Base-by-base conservation (phyloP, 1,140 invertebrate species). In the Littorina saxatilis region DNA sequence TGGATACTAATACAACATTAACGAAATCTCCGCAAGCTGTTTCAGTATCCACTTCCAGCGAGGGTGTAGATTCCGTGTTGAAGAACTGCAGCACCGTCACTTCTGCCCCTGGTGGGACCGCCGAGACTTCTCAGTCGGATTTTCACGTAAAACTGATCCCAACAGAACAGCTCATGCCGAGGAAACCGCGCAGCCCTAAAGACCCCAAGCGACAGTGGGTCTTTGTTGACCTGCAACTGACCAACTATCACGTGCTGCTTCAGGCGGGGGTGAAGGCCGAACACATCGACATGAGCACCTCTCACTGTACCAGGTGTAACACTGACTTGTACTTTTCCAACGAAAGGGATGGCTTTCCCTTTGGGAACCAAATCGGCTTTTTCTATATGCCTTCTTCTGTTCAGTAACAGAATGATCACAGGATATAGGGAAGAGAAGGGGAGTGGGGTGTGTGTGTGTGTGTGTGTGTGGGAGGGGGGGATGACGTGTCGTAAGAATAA, bases 311-410 rank as follows among this genome's bases (percentile, higher is more conserved):
- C 11, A 58, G 32, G 1, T 85, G 85, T 55, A 81, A 87, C 74
- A 82, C 83, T 3, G 74, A 85, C 17, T 27, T 80, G 15, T 84
- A 85, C 47, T 88, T 83, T 81, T 88, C 87, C 27, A 84, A 84
- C 63, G 55, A 83, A 72, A 77, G 87, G 37, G 85, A 88, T 39
- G 80, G 83, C 11, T 55, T 75, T 66, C 87, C 87, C 9, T 88
- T 88, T 68, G 87, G 87, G n/a, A 88, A 88, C 63, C 87, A 88
- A 70, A 76, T 88, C 76, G 87, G 87, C 7, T 88, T 84, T 66
- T 85, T 87, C 39, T 81, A 81, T 20, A 80, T 88, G 76, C 76
- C 76, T 17, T 78, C 70, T 1, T n/a, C n/a, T n/a, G n/a, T n/a
- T n/a, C n/a, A n/a, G n/a, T n/a, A n/a, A n/a, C n/a, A n/a, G n/a